Conservation (phyloP, 2,113 vertebrate species). For the Chlamydotis undulata region DNA sequence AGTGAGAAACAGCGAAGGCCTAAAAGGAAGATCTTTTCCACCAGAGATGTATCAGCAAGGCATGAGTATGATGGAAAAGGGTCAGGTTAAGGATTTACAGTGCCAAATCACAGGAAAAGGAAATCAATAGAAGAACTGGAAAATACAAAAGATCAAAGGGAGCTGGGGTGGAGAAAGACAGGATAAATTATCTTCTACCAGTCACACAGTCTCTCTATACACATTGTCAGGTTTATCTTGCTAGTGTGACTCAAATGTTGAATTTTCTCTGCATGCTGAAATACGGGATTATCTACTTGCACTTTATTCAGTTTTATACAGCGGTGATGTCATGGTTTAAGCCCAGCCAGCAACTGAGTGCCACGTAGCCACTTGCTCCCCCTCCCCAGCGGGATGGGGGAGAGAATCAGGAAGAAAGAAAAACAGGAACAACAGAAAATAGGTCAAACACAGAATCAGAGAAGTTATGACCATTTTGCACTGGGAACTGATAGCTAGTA, state of each 20-base stretch:
- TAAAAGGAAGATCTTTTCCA: not conserved
- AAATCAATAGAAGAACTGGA: not conserved
- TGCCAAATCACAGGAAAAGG: not conserved
- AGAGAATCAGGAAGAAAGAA: no score
- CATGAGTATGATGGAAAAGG: not conserved
- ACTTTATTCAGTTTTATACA: not conserved
- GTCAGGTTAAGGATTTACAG: not conserved
- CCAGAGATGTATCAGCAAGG: not conserved
- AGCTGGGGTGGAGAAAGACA: not conserved
- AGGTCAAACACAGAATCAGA: not conserved
- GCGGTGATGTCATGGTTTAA: not conserved
- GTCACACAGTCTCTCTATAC: not conserved
- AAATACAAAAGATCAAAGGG: not conserved
- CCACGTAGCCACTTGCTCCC: no score
- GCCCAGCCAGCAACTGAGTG: no score
- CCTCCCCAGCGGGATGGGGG: no score
- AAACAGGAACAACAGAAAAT: not conserved
- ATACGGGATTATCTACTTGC: not conserved
- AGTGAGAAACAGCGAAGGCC: not conserved
- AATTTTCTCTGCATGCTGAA: not conserved
- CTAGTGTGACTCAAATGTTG: not conserved
- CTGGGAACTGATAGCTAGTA: not conserved
- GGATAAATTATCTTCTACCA: not conserved
- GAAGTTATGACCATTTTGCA: not conserved
- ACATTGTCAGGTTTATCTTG: not conserved